These are phyloP conservation scores for Zaprionus vittiger DNA, from an alignment of 1,140 invertebrate genomes.

Conservation along the genomic window DNA sequence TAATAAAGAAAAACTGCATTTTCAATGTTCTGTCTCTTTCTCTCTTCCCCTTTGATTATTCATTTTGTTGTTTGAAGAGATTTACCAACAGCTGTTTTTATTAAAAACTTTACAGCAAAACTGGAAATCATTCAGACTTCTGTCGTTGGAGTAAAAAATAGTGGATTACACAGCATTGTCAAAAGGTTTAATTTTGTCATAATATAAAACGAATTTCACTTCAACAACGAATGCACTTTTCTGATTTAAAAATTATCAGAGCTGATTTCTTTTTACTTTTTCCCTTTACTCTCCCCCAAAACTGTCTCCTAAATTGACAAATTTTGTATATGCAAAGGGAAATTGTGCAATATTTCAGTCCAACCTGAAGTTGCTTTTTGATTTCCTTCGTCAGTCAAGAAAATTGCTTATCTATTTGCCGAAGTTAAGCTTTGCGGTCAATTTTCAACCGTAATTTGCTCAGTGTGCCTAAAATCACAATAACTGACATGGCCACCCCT, in stretches of 20 bases:
- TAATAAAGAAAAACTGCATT: constrained; percentile 18
- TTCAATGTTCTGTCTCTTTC: constrained; percentile 25
- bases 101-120: not conserved
- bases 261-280: not conserved
- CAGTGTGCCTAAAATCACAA: constrained; percentile 61
- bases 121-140: not conserved
- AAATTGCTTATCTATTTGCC: constrained; percentile 53
- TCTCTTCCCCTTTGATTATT: constrained; percentile 1
- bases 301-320: not conserved
- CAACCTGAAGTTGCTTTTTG: not conserved
- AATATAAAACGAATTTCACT: not conserved
- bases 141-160: not conserved
- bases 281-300: not conserved
- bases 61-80: constrained; percentile 27
- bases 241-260: not conserved
- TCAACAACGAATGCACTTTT: not conserved
- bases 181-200: too few species aligned
- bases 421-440: constrained; percentile 48
- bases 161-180: not conserved
- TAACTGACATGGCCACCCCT: constrained; percentile 49
- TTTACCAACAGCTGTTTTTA: constrained; percentile 26
- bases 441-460: constrained; percentile 40
- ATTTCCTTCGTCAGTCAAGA: constrained; percentile 22
- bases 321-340: not conserved
- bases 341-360: constrained; percentile 11